A percentile compares a stretch with the other conserved stretches of the same genome.
These are phyloP conservation scores for Phoxinus phoxinus DNA, from an alignment of 2,113 vertebrate genomes.

Conservation along the genomic window DNA sequence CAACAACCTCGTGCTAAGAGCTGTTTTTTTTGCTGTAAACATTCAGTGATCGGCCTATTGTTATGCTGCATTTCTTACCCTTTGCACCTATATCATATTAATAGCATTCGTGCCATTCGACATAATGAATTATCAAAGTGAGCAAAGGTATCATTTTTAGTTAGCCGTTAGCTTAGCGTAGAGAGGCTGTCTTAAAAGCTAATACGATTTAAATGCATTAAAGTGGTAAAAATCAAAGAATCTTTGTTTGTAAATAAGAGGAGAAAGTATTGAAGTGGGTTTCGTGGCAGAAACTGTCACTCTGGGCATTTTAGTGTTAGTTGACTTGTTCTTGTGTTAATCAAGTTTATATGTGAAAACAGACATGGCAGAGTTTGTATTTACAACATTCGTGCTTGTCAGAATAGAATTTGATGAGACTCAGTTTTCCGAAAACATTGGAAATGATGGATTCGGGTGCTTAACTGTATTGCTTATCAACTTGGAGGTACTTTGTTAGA, in stretches of 20 bases:
- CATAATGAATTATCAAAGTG: not conserved
- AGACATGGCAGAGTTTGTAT: constrained; percentile 13
- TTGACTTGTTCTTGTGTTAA: not conserved
- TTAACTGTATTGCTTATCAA: not conserved
- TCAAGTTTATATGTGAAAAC: constrained; percentile 23
- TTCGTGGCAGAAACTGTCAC: not conserved
- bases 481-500: not conserved
- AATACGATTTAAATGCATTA: not conserved
- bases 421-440: not conserved
- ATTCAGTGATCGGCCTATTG: constrained; percentile 38
- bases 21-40: constrained; percentile 59
- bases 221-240: not conserved
- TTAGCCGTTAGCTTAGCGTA: constrained; percentile 31
- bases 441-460: not conserved
- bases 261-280: too few species aligned
- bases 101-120: not conserved
- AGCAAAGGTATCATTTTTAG: constrained; percentile 30
- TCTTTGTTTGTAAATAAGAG: not conserved
- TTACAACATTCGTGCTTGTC: constrained; percentile 32
- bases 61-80: constrained; percentile 21
- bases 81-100: constrained; percentile 28
- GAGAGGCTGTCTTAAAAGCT: not conserved
- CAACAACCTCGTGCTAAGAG: constrained; percentile 68
- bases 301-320: not conserved
- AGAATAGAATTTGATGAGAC: not conserved